Percentiles rank a stretch among this genome's conserved stretches.
phyloP scores from a whole-genome alignment of 92 coral and sea anemone species.

The Epizoanthus fatuus region DNA sequence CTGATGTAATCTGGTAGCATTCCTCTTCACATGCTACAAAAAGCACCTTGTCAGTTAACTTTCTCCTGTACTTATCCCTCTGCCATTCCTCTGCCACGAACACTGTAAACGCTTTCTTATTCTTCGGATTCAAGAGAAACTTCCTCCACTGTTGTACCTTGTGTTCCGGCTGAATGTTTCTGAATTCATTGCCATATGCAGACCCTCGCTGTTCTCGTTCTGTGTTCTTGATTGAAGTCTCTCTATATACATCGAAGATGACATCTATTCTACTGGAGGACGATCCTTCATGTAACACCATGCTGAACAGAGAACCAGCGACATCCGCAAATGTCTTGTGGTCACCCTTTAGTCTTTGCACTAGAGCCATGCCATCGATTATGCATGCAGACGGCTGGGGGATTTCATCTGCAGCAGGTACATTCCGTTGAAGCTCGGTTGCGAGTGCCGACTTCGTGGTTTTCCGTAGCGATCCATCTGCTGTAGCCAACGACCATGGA shows the following conservation, averaged over 20 bases:
- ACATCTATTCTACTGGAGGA: slow-evolving; percentile 58
- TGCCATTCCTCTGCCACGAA: slow-evolving; percentile 62
- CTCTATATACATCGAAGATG: slow-evolving; percentile 57
- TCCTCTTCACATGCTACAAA: slow-evolving; percentile 53
- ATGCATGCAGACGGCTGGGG: slow-evolving; percentile 69
- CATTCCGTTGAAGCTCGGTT: slow-evolving; percentile 51
- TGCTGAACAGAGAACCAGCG: slow-evolving; percentile 33
- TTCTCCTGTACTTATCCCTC: slow-evolving; percentile 12
- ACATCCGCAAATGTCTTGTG: slow-evolving; percentile 57
- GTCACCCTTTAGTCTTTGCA: slow-evolving; percentile 70
- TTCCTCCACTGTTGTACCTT: slow-evolving; percentile 69
- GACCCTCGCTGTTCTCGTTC: slow-evolving; percentile 61
- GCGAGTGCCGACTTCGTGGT: slow-evolving; percentile 38
- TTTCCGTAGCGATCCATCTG: too few relatives aligned
- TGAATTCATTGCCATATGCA: slow-evolving; percentile 46
- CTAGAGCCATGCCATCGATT: slow-evolving; percentile 79
- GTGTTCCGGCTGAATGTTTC: slow-evolving; percentile 53
- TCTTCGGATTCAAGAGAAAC: slow-evolving; percentile 57
- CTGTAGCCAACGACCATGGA: slow-evolving; percentile 66
- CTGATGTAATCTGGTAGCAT: slow-evolving; percentile 57
- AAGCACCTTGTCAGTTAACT: slow-evolving; percentile 48
- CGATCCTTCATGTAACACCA: slow-evolving; percentile 47
- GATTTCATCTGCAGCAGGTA: slow-evolving; percentile 39
- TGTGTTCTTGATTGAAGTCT: slow-evolving; percentile 64
- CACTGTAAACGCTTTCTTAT: slow-evolving; percentile 62